Evolutionary conservation across 2,113 vertebrate genomes (phyloP).

Genomic region (Setophaga petechia): DNA sequence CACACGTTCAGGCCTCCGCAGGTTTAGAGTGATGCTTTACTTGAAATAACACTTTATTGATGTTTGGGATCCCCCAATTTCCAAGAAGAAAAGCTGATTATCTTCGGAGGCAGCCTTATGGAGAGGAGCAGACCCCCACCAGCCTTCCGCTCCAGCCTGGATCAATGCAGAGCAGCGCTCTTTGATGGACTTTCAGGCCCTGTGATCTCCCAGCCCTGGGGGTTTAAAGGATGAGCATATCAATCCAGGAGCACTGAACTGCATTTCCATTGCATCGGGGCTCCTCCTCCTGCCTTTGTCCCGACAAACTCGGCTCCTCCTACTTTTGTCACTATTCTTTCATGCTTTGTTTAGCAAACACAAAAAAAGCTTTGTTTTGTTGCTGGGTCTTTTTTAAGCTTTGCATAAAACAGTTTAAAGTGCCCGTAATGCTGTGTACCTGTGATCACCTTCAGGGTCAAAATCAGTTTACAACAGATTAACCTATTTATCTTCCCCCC

Average conservation of each 20-base stretch:
- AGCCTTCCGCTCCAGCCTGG: conserved; percentile 71
- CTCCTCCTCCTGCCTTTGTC: conserved; percentile 78
- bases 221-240: conserved; percentile 79
- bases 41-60: conserved; percentile 34
- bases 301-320: conserved; percentile 69
- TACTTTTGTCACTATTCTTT: conserved; percentile 82
- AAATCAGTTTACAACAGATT: conserved; percentile 58
- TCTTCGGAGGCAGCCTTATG: conserved; percentile 43
- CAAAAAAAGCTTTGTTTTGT: conserved; percentile 79
- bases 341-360: conserved; percentile 86
- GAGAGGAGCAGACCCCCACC: conserved; percentile 53
- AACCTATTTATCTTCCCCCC: conserved; percentile 2
- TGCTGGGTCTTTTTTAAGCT: conserved; percentile 76
- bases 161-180: conserved; percentile 78
- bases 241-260: conserved; percentile 85
- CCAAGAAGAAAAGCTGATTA: conserved; percentile 72
- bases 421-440: conserved; percentile 72
- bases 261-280: conserved; percentile 77
- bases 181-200: conserved; percentile 79
- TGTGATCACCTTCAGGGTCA: conserved; percentile 77
- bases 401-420: conserved; percentile 73
- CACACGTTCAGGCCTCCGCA: not conserved
- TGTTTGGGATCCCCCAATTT: conserved; percentile 50
- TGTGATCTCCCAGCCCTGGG: conserved; percentile 82
- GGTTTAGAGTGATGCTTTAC: not conserved